Conservation (phyloP, 1,140 invertebrate species). For the Panagrolaimus sp. region DNA sequence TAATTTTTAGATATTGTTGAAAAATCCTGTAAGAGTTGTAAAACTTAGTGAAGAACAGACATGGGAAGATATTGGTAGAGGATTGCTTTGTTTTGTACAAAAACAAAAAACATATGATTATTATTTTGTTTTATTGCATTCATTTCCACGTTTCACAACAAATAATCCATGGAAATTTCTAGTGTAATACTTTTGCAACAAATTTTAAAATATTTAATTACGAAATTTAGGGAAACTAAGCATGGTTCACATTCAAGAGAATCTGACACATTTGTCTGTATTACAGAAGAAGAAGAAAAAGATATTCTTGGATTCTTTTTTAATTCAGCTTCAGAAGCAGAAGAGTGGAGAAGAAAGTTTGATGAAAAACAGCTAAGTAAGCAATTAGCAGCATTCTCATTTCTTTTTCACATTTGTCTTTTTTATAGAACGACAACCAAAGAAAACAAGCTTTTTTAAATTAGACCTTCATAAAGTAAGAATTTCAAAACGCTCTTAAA, state of each 20-base stretch:
- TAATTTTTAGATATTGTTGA: no score
- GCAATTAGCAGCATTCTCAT: background rate
- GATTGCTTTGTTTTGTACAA: no score
- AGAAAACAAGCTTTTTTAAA: background rate
- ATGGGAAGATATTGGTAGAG: no score
- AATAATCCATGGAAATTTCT: no score
- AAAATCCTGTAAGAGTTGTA: no score
- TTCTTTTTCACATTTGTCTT: background rate
- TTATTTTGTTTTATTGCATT: no score
- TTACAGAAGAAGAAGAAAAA: background rate
- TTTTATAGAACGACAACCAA: background rate
- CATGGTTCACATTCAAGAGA: background rate
- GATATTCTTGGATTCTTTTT: background rate
- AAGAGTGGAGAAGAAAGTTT: background rate
- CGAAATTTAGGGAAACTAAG: background rate
- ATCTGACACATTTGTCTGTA: background rate
- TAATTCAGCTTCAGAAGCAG: background rate
- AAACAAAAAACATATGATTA: no score
- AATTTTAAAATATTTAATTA: background rate
- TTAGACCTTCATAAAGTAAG: background rate
- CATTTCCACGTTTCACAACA: no score
- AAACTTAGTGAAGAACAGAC: no score
- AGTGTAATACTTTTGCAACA: no score
- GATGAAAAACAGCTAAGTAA: constrained; percentile 2
- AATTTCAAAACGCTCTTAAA: background rate